Conservation (phyloP, 2,797 vertebrate species). For the Acanthis flammea region DNA sequence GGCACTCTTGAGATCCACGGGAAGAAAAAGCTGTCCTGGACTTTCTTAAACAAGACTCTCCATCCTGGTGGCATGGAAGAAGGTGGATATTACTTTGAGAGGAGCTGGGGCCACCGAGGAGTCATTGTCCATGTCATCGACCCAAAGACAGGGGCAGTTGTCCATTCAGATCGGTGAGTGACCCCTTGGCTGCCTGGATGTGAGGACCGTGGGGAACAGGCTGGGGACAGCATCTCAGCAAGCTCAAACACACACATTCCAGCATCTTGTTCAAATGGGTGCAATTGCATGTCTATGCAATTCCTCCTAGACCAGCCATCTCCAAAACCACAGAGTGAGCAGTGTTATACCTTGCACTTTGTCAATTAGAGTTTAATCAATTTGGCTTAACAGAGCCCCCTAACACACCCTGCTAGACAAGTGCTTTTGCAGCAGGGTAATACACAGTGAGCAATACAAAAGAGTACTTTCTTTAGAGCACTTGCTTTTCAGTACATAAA, state of each 20-base stretch:
- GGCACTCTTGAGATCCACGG: slow-evolving; percentile 91
- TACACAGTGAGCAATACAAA: neutral
- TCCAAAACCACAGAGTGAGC: neutral
- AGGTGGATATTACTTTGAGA: slow-evolving; percentile 87
- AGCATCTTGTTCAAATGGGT: neutral
- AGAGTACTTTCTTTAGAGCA: neutral
- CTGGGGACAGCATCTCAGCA: neutral
- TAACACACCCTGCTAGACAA: neutral
- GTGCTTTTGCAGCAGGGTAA: neutral
- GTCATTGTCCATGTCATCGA: slow-evolving; percentile 89
- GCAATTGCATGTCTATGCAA: neutral
- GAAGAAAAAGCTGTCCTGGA: slow-evolving; percentile 89
- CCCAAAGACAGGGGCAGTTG: slow-evolving; percentile 82
- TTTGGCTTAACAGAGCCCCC: neutral
- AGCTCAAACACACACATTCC: neutral
- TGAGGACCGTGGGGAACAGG: neutral
- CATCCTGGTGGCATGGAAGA: slow-evolving; percentile 85
- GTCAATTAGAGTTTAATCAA: neutral
- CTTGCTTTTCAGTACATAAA: neutral
- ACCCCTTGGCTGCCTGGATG: neutral
- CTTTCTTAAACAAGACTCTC: slow-evolving; percentile 90
- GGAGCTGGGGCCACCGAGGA: slow-evolving; percentile 93
- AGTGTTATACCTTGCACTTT: neutral
- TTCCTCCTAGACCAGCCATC: neutral
- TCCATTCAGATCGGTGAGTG: slow-evolving; percentile 85